Conservation (phyloP, 2,888 invertebrate genomes). For the Sphaeridia pumilis region DNA sequence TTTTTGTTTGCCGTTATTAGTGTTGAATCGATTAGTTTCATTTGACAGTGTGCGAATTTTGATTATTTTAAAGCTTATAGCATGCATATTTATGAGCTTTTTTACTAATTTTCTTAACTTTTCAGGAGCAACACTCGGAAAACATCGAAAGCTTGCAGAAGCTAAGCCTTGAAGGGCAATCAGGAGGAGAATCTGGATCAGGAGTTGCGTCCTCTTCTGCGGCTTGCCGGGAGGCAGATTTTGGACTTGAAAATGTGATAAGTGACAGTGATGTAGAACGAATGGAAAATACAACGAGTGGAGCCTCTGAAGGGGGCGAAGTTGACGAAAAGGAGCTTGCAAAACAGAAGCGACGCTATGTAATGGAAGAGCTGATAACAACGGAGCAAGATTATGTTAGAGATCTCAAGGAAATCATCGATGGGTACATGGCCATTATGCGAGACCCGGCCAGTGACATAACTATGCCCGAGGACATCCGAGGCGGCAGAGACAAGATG, state of each 20-base stretch:
- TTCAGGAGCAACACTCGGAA: conserved; percentile 54
- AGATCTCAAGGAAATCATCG: conserved; percentile 75
- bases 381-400: conserved; percentile 83
- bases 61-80: background rate
- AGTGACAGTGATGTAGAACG: conserved; percentile 7
- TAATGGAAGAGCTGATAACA: conserved; percentile 78
- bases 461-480: conserved; percentile 68
- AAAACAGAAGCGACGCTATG: conserved; percentile 60
- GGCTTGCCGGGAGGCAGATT: background rate
- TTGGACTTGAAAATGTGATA: background rate
- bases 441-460: conserved; percentile 63
- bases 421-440: conserved; percentile 68
- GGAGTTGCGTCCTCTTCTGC: conserved; percentile 1
- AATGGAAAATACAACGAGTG: conserved; percentile 9
- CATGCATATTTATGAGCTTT: background rate
- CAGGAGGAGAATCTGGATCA: conserved; percentile 21
- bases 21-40: too few relatives aligned
- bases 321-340: conserved; percentile 8
- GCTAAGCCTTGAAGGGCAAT: conserved; percentile 40
- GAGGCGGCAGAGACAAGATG: conserved; percentile 85
- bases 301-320: background rate
- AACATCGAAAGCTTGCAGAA: conserved; percentile 44
- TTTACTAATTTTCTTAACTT: background rate
- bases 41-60: too few relatives aligned
- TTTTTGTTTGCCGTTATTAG: too few relatives aligned